These are phyloP conservation scores for Neodiprion fabricii DNA, from an alignment of 1,140 invertebrate genomes.

Conservation along the genomic window DNA sequence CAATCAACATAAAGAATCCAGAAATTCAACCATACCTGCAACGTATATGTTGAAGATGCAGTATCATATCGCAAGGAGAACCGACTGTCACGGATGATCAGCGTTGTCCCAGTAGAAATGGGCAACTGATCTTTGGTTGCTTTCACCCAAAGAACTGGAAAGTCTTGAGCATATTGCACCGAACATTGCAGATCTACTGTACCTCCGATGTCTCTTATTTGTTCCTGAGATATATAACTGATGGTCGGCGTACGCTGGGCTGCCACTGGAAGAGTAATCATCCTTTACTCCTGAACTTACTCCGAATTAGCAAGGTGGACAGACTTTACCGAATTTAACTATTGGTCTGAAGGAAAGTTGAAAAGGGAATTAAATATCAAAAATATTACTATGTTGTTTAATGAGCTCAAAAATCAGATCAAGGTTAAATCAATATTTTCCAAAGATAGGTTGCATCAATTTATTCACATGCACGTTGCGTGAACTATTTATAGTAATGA, in stretches of 20 bases:
- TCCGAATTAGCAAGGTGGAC: slow-evolving; percentile 2
- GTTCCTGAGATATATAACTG: slow-evolving; percentile 89
- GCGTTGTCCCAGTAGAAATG: slow-evolving; percentile 79
- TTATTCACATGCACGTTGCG: too few species aligned
- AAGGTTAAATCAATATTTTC: too few species aligned
- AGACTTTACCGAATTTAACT: too few species aligned
- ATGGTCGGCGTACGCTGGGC: slow-evolving; percentile 87
- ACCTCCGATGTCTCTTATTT: slow-evolving; percentile 90
- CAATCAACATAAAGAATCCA: background rate
- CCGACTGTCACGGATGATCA: slow-evolving; percentile 86
- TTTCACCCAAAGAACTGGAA: slow-evolving; percentile 86
- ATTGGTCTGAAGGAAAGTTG: too few species aligned
- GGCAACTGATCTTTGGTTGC: slow-evolving; percentile 67
- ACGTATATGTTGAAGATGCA: slow-evolving; percentile 78
- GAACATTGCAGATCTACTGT: slow-evolving; percentile 88
- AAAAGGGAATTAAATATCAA: too few species aligned
- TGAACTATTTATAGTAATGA: too few species aligned
- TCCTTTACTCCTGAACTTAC: background rate
- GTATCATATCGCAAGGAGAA: slow-evolving; percentile 84
- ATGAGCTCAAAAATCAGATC: too few species aligned
- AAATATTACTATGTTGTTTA: too few species aligned
- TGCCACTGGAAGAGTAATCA: slow-evolving; percentile 55
- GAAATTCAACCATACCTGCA: slow-evolving; percentile 67
- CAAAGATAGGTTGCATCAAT: too few species aligned
- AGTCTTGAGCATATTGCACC: slow-evolving; percentile 87